Evolutionary conservation across 2,113 vertebrate genomes (phyloP), one percentile per base, ranked within the genome.

Genomic region (Grammomys dolichurus): DNA sequence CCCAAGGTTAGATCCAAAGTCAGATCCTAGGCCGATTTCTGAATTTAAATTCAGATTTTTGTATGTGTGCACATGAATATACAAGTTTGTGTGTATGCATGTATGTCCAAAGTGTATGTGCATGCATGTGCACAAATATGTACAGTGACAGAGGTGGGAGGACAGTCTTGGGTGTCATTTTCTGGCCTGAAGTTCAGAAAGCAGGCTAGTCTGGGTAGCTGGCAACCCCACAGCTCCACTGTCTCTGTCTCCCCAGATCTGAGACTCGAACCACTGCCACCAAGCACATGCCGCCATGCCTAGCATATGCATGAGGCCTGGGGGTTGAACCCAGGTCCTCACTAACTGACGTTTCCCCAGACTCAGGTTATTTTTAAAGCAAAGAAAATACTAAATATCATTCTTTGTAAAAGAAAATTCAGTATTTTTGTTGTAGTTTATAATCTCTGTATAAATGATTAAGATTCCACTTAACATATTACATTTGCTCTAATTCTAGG

Each of bases 321-420:
- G 67, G n/a, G 3, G 56, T 7, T 17, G 26, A 58, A 60, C 54
- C 7, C n/a, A 31, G 70, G 54, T 3, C 70, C 60, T 65, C 2
- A 85, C 84, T 51, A 51, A 87, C 11, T 36, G 84, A 36, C 13
- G 46, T 67, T 43, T 43, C 12, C 60, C 40, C 60, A 26, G 84
- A 48, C 40, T 51, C 48, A 72, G 48, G 20, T 56, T 72, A 54
- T 51, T 87, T 70, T 72, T 70, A 93, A 85, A 48, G 31, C 28
- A 76, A 95, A 77, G n/a, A 95, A 94, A 95, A 94, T 36, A 33
- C 24, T 60, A 56, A 65, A 48, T 58, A 7, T 28, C 16, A 92
- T 56, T 14, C 46, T 89, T 69, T 91, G 22, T 75, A 84, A 70
- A 78, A 77, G 43, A 33, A 33, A 72, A 19, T 92, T 97, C 22